Evolutionary conservation across 2,113 vertebrate species (phyloP), one percentile per base, ranked within the genome.

Genomic region (Tenebrosternarchus preto): DNA sequence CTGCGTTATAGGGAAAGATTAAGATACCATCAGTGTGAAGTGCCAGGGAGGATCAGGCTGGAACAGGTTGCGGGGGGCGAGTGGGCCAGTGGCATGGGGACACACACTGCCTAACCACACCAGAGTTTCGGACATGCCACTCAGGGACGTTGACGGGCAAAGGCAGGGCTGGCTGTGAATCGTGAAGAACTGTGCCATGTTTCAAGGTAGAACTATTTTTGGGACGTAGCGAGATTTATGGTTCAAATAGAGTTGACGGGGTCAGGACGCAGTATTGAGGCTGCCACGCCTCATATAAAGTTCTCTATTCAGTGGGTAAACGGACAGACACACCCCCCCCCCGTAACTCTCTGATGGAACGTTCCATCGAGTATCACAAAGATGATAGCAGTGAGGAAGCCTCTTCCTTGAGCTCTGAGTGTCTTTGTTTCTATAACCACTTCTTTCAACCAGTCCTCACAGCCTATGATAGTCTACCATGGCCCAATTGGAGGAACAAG

Each of bases 21-120:
- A 85, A 84, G 79, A 86, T 84, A 83, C 81, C 80, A 82, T 86
- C 77, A 82, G 80, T 75, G 69, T 71, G 83, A 87, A 86, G 86
- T 87, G 86, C 86, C 84, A 86, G 80, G 76, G 74, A 75, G 83
- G 81, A 87, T 87, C 84, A 87, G 84, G 43, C 69, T 73, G 85
- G 83, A 85, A 85, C 72, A 77, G 72, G 46, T 27, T 19, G 53
- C 53, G 70, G 85, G 75, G 85, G 81, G 80, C 69, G 55, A 61
- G 67, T 22, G 39, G 80, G 76, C 81, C 56, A 31, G 66, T 12
- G 67, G 43, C 69, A 73, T 36, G 79, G 59, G 75, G 73, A 55
- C 71, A 19, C 77, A 72, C 76, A 20, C 73, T 50, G 85, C 78
- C 73, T 77, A 75, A 69, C 80, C 66, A 70, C 33, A 72, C 60